Percentiles rank a stretch among this genome's conserved stretches.
phyloP scores from a whole-genome alignment of 2,113 vertebrate species.

The Lepus americanus region DNA sequence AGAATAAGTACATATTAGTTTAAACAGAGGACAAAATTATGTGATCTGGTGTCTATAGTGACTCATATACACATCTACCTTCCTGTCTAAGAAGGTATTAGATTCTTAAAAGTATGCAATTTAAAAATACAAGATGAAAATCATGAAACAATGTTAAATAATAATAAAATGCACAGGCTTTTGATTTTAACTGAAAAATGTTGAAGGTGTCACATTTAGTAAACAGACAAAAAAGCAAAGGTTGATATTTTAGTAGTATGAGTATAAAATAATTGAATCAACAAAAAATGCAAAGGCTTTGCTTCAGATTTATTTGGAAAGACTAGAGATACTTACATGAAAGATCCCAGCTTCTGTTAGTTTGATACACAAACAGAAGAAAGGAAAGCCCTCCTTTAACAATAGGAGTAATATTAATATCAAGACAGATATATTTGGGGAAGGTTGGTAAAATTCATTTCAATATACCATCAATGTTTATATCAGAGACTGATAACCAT shows the following conservation, averaged over 20 bases:
- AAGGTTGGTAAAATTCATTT: constrained; percentile 10
- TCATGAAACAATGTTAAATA: background rate
- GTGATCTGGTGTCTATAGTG: background rate
- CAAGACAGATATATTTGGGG: background rate
- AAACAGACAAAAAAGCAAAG: background rate
- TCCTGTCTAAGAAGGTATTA: background rate
- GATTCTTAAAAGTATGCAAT: background rate
- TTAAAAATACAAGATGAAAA: background rate
- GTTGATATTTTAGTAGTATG: background rate
- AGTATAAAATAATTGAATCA: background rate
- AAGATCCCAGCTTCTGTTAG: constrained; percentile 52
- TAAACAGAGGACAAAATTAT: background rate
- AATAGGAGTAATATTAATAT: constrained; percentile 4
- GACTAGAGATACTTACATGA: constrained; percentile 61
- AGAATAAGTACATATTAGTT: background rate
- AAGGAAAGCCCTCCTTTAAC: background rate
- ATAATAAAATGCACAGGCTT: background rate
- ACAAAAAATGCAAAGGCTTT: constrained; percentile 57
- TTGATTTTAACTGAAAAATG: background rate
- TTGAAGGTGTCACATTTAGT: background rate
- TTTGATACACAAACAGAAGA: background rate
- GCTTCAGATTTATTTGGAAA: constrained; percentile 66
- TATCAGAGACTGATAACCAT: background rate
- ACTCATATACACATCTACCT: background rate
- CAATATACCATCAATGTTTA: background rate